A percentile compares a stretch with the other conserved stretches of the same genome.
phyloP scores from a whole-genome alignment of 1,140 invertebrate genomes.

The Planococcus citri region DNA sequence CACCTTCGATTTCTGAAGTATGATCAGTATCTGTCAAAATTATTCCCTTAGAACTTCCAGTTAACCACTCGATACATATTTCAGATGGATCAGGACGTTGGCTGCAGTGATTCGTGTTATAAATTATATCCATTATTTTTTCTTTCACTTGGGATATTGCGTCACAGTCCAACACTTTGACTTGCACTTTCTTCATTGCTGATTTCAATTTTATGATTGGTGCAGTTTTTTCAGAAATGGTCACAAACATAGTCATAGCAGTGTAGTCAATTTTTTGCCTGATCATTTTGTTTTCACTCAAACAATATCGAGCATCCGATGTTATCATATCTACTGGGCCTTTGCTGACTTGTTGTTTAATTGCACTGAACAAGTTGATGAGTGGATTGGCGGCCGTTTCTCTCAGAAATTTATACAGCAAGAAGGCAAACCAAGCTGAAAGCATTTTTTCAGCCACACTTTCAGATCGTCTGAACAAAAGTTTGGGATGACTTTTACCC shows the following conservation, averaged over 20 bases:
- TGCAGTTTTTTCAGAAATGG: too few relatives aligned
- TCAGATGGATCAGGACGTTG: conserved; percentile 89
- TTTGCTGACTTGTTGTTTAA: conserved; percentile 99
- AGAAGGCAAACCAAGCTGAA: conserved; percentile 96
- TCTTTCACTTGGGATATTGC: conserved; percentile 99
- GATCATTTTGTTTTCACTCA: conserved; percentile 97
- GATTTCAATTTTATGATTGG: conserved; percentile 74
- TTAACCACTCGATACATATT: conserved; percentile 85
- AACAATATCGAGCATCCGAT: conserved; percentile 91
- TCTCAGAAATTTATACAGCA: conserved; percentile 91
- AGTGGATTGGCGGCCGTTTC: conserved; percentile 94
- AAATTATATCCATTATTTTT: conserved; percentile 95
- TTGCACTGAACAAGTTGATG: conserved; percentile 94
- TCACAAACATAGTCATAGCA: conserved; percentile 81
- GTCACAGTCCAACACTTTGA: conserved; percentile 97
- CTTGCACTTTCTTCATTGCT: conserved; percentile 80
- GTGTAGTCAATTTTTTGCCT: conserved; percentile 90
- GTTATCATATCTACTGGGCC: conserved; percentile 97
- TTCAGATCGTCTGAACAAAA: conserved; percentile 83
- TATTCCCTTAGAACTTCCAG: conserved; percentile 60
- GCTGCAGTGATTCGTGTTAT: conserved; percentile 88
- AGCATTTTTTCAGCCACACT: conserved; percentile 99
- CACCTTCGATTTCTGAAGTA: conserved; percentile 87
- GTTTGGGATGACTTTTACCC: conserved; percentile 97
- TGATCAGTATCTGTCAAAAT: conserved; percentile 95